Evolutionary conservation across 2,888 invertebrate species (phyloP).

Genomic region (Cecidostiba fungosa): DNA sequence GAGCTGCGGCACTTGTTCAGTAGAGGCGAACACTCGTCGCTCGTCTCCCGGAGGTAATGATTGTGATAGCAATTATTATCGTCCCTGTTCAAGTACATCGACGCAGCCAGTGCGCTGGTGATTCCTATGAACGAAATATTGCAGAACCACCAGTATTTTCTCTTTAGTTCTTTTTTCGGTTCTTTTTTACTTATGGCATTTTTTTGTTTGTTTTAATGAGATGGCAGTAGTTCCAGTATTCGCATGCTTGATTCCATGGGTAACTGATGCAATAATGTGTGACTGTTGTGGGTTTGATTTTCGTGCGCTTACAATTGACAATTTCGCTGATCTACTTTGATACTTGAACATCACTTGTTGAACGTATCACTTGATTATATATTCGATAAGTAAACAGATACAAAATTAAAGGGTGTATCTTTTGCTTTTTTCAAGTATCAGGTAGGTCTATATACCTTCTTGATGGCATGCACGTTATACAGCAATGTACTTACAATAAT

Average conservation of each 20-base stretch:
- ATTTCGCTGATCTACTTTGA: neutral
- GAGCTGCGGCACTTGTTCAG: conserved; percentile 31
- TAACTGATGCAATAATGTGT: neutral
- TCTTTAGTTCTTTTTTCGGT: conserved; percentile 9
- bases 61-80: neutral
- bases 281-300: neutral
- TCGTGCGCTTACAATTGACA: neutral
- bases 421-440: neutral
- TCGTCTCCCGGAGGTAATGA: neutral
- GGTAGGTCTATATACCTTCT: neutral
- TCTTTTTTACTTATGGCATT: neutral
- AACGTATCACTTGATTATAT: too few relatives aligned
- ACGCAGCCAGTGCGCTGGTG: conserved; percentile 6
- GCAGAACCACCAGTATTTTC: conserved; percentile 49
- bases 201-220: neutral
- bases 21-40: conserved; percentile 53
- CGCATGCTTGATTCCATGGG: neutral
- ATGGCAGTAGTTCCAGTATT: neutral
- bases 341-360: neutral
- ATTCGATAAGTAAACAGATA: too few relatives aligned
- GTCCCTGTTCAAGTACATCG: conserved; percentile 38
- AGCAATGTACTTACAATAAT: neutral
- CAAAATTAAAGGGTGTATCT: neutral
- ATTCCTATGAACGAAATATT: conserved; percentile 58
- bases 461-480: neutral